A percentile compares a stretch with the other conserved stretches of the same genome.
Evolutionary conservation across 2,888 invertebrate genomes (phyloP).

Genomic region (Eremobia ochroleuca): DNA sequence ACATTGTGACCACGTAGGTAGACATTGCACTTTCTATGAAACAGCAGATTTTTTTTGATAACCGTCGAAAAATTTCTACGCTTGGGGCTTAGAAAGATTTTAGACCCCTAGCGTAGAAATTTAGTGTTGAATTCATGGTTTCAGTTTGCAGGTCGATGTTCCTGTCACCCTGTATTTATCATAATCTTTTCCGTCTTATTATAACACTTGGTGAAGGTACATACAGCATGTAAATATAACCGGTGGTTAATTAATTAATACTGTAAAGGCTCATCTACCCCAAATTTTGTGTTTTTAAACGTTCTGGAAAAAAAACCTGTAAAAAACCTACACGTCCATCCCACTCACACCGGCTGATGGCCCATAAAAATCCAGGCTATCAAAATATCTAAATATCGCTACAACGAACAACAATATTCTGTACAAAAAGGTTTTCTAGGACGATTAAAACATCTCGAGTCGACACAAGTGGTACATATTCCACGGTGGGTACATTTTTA

Average conservation of each 20-base stretch:
- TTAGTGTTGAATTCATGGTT: background rate
- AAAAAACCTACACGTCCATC: conserved; percentile 14
- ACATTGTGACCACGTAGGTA: background rate
- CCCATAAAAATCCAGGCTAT: conserved; percentile 37
- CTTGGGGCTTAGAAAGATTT: too few species aligned
- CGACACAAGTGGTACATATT: conserved; percentile 36
- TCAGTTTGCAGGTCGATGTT: background rate
- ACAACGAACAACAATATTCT: conserved; percentile 13
- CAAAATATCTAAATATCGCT: conserved; percentile 43
- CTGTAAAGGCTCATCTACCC: background rate
- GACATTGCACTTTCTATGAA: background rate
- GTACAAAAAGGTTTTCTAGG: conserved; percentile 9
- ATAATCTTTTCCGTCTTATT: background rate
- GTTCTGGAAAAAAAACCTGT: background rate
- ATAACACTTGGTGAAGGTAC: background rate
- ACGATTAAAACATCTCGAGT: conserved; percentile 21
- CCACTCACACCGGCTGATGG: background rate
- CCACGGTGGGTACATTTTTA: conserved; percentile 39
- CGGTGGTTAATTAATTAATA: background rate
- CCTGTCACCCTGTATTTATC: too few species aligned
- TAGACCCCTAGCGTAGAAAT: too few species aligned
- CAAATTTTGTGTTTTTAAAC: background rate
- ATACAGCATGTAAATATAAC: background rate
- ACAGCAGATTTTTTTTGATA: background rate
- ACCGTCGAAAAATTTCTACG: background rate